Conservation (phyloP, 1,140 invertebrate genomes). For the Lordiphosa mommai region DNA sequence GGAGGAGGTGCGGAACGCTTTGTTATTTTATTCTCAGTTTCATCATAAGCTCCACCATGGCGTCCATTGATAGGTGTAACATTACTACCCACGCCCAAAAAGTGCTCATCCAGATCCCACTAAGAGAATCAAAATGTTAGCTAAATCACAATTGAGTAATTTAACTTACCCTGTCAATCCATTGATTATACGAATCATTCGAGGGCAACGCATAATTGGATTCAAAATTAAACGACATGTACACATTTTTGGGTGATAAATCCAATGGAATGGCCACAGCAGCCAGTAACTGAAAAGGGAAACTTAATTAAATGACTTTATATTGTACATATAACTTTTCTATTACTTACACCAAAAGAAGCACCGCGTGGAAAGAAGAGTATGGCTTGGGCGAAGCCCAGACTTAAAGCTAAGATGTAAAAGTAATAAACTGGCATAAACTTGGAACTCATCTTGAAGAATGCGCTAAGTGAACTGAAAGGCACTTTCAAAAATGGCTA, state of each 20-base stretch:
- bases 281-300: slow-evolving; percentile 80
- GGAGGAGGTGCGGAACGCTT: slow-evolving; percentile 31
- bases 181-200: slow-evolving; percentile 61
- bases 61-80: slow-evolving; percentile 60
- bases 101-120: slow-evolving; percentile 64
- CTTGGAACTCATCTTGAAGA: slow-evolving; percentile 34
- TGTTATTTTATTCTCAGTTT: slow-evolving; percentile 17
- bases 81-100: slow-evolving; percentile 56
- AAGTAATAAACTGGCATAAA: not conserved
- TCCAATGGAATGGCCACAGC: slow-evolving; percentile 87
- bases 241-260: slow-evolving; percentile 83
- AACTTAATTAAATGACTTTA: not conserved
- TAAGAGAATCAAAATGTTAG: slow-evolving; percentile 5
- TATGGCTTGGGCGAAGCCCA: not conserved
- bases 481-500: slow-evolving; percentile 5
- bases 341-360: slow-evolving; percentile 54
- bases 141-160: not conserved
- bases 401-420: not conserved
- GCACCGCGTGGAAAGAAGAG: slow-evolving; percentile 64
- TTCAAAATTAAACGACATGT: slow-evolving; percentile 88
- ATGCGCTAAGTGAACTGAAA: slow-evolving; percentile 36
- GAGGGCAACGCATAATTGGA: slow-evolving; percentile 83
- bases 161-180: slow-evolving; percentile 59
- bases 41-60: slow-evolving; percentile 1
- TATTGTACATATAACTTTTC: accelerated